These are phyloP conservation scores for Brachionus sp. DNA, from an alignment of 1,140 invertebrate species.

Conservation along the genomic window DNA sequence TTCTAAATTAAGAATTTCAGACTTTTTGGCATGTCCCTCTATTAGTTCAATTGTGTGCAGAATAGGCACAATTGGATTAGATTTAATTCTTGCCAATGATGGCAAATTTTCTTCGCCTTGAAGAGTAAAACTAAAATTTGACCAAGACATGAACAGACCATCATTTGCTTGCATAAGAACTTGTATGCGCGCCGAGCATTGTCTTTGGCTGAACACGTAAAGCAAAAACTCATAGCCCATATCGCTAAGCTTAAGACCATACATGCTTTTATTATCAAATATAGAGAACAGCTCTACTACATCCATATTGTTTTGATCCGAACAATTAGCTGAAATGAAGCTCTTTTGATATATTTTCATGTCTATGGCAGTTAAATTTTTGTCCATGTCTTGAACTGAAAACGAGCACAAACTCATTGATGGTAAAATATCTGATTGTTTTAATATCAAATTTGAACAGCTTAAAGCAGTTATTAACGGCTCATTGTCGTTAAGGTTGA, in stretches of 20 bases:
- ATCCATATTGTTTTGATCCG: neutral
- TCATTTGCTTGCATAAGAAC: neutral
- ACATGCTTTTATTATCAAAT: neutral
- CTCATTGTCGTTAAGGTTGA: slow-evolving; percentile 34
- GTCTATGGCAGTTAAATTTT: neutral
- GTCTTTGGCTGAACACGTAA: neutral
- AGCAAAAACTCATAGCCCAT: slow-evolving; percentile 3
- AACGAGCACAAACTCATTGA: slow-evolving; percentile 17
- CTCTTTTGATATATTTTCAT: neutral
- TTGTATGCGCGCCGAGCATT: neutral
- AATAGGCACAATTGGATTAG: neutral
- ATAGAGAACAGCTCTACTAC: neutral
- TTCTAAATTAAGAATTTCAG: neutral
- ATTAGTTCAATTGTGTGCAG: slow-evolving; percentile 1
- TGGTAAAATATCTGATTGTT: neutral
- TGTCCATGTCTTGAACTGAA: neutral
- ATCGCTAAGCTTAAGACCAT: neutral
- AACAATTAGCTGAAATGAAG: neutral
- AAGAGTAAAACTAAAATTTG: neutral
- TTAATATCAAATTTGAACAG: neutral
- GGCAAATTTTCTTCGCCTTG: neutral
- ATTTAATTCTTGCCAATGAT: neutral
- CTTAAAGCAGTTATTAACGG: neutral
- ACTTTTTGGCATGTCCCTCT: neutral
- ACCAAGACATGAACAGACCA: neutral